A percentile compares a stretch with the other conserved stretches of the same genome.
phyloP scores from a whole-genome alignment of 2,113 vertebrate species.

The Oreochromis spilurus region DNA sequence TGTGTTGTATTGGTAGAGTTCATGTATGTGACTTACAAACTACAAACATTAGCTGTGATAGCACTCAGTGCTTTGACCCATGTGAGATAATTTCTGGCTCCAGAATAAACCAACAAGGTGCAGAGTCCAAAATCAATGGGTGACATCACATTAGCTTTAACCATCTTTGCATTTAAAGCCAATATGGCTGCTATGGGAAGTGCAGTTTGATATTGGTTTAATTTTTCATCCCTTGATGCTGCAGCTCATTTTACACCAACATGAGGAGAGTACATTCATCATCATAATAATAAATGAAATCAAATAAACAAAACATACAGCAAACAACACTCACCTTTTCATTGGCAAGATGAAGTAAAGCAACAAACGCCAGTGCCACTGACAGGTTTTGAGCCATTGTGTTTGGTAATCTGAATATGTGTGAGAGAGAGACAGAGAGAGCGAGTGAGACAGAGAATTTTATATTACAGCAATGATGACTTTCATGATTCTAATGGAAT shows the following conservation, averaged over 20 bases:
- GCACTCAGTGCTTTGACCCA: not conserved
- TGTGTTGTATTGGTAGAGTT: not conserved
- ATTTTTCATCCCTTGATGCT: not conserved
- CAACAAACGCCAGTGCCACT: slow-evolving; percentile 84
- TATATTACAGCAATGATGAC: not conserved
- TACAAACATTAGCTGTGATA: not conserved
- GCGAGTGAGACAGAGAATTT: not conserved
- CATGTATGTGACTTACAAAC: not conserved
- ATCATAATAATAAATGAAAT: not conserved
- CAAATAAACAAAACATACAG: not conserved
- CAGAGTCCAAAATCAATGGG: not conserved
- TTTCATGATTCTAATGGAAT: not conserved
- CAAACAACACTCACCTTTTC: slow-evolving; percentile 81
- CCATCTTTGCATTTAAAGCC: not conserved
- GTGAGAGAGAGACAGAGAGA: not conserved
- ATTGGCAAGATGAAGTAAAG: slow-evolving; percentile 89
- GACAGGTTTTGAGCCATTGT: slow-evolving; percentile 87
- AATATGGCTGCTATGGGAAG: not conserved
- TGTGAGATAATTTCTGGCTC: not conserved
- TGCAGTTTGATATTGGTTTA: not conserved
- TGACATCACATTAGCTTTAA: not conserved
- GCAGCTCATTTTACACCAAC: not conserved
- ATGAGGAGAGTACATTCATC: not conserved
- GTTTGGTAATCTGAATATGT: slow-evolving; percentile 75
- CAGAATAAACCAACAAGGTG: not conserved